Evolutionary conservation across 2,797 vertebrate genomes (phyloP), one percentile per base, ranked within the genome.

Genomic region (Anisognathus igniventris): DNA sequence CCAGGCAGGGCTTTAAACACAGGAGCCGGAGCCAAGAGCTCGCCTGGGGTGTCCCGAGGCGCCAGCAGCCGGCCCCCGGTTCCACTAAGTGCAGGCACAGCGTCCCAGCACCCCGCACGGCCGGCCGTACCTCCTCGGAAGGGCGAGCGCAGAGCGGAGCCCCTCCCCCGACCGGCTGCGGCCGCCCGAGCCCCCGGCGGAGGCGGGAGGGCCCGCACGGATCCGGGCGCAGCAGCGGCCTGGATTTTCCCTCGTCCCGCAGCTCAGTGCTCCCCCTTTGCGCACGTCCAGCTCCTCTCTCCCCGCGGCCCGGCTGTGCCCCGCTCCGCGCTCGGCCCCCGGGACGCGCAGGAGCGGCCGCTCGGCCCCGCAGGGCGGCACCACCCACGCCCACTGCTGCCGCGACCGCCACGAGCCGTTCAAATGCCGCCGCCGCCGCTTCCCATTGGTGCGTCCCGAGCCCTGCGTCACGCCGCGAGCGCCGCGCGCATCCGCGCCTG

Each of bases 41-140:
- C 3, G 3, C 18, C 4, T 7, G 3, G 5, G 2, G 1, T 0
- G 40, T 18, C 40, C 40, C 40, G 8, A 42, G 40, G 17, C 40
- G 40, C 40, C 40, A 18, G 40, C 40, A 42, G 40, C 40, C 40
- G 40, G 40, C 17, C 40, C 40, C 40, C 40, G 17, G 40, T 8
- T n/a, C 31, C 45, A 5, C 35, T 2, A 17, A 2, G 19, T 0
- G 35, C 25, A 8, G 30, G 7, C 9, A 22, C n/a, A 14, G n/a
- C 35, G 13, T 0, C 12, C 57, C 57, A 18, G 24, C 48, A 6
- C 11, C 9, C 17, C 24, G 14, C 56, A 12, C 16, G 9, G 8
- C 8, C 25, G 20, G 19, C 50, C 37, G 6, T 39, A 89, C 71
- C 64, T 44, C 7, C 64, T 50, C 14, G 14, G 40, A 23, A 47